Conservation (phyloP, 1,140 invertebrate species). For the Prorops nasuta region DNA sequence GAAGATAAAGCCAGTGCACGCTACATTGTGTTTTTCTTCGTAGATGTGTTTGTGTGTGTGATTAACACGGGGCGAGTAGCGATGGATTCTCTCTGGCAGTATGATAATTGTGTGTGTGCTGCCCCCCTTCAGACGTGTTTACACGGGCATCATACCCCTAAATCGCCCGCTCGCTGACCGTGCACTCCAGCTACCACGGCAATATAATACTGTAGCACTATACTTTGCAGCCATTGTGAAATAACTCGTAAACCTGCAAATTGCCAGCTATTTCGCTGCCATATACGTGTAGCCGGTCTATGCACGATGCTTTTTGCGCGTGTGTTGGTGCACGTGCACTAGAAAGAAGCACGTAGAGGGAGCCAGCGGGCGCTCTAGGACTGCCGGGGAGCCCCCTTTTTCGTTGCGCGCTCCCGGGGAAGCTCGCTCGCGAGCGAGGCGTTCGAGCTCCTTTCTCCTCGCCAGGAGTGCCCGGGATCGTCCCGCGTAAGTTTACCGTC, state of each 20-base stretch:
- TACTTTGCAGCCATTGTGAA: conserved; percentile 59
- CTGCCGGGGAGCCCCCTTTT: neutral
- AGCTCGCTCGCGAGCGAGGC: conserved; percentile 12
- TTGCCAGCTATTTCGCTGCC: conserved; percentile 53
- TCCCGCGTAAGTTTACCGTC: conserved; percentile 8
- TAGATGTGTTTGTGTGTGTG: too few relatives aligned
- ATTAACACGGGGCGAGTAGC: too few relatives aligned
- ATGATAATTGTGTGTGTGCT: too few relatives aligned
- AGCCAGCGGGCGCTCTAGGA: neutral
- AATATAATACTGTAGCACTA: conserved; percentile 48
- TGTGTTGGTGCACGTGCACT: too few relatives aligned
- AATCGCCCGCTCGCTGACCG: conserved; percentile 26
- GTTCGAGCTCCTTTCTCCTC: conserved; percentile 2
- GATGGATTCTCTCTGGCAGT: too few relatives aligned
- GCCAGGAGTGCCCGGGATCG: neutral
- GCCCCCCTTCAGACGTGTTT: neutral
- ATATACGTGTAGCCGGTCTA: conserved; percentile 34
- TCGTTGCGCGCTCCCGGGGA: neutral
- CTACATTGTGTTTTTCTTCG: too few relatives aligned
- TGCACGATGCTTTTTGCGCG: conserved; percentile 13
- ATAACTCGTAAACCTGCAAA: conserved; percentile 59
- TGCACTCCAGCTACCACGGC: conserved; percentile 28
- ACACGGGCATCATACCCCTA: neutral
- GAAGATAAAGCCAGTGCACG: neutral
- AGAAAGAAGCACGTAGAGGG: too few relatives aligned